A percentile compares a stretch with the other conserved stretches of the same genome.
These are phyloP conservation scores for Rynchops niger DNA, from an alignment of 2,113 vertebrate genomes.

Conservation along the genomic window DNA sequence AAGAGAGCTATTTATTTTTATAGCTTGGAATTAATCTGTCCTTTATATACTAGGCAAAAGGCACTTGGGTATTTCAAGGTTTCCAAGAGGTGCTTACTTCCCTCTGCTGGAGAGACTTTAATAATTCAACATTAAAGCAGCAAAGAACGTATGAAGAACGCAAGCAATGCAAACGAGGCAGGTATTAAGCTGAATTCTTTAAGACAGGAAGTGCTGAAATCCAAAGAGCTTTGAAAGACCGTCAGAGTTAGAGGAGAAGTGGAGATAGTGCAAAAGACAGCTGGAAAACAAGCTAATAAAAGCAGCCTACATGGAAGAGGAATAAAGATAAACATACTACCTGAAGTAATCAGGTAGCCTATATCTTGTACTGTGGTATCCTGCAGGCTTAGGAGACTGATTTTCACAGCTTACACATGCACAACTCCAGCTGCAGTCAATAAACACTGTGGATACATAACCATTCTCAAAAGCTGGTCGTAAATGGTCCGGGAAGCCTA, in stretches of 20 bases:
- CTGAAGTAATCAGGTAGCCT: neutral
- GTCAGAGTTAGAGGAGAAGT: neutral
- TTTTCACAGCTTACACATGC: neutral
- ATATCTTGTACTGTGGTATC: neutral
- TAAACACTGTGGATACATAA: neutral
- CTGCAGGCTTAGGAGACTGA: neutral
- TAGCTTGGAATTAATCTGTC: constrained; percentile 26
- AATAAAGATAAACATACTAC: neutral
- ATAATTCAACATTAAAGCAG: neutral
- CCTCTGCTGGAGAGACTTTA: neutral
- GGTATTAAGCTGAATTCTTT: neutral
- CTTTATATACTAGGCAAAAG: neutral
- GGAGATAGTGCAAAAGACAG: neutral
- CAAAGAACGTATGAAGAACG: neutral
- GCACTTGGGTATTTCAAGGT: neutral
- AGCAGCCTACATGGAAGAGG: neutral
- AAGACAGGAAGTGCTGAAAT: neutral
- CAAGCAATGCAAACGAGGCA: neutral
- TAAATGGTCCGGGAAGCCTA: neutral
- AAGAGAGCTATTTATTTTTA: constrained; percentile 42
- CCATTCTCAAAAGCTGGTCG: neutral
- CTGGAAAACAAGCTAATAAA: neutral
- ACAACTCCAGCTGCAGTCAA: neutral
- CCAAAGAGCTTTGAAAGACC: neutral
- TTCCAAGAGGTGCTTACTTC: neutral